Percentiles rank a stretch among this genome's conserved stretches.
Conservation (phyloP, 2,113 vertebrate species). For the Progne subis region DNA sequence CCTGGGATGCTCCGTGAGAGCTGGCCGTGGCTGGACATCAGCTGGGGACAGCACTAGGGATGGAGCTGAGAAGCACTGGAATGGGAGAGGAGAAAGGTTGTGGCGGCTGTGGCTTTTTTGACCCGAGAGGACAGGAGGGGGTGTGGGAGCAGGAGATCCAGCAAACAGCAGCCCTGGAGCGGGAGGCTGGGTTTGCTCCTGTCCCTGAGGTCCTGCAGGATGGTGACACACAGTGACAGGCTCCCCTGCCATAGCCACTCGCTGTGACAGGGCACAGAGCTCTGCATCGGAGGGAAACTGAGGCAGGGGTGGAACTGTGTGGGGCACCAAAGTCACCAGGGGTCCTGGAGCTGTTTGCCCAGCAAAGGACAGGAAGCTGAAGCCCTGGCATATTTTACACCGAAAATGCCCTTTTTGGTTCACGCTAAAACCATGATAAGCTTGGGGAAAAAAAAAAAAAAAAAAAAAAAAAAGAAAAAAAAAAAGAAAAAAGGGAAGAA, state of each 20-base stretch:
- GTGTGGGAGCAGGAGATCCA: background rate
- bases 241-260: rapidly evolving
- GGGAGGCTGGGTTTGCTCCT: background rate
- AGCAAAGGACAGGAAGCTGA: background rate
- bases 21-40: background rate
- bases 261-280: rapidly evolving
- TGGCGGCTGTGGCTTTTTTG: rapidly evolving
- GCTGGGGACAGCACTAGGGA: background rate
- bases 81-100: background rate
- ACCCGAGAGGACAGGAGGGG: rapidly evolving
- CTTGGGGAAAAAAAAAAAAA: background rate
- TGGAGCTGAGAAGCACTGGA: rapidly evolving
- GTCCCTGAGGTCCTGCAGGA: background rate
- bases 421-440: background rate
- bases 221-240: background rate
- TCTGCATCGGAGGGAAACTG: background rate
- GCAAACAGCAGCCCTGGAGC: background rate
- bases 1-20: background rate
- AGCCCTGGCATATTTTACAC: background rate
- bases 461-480: too few relatives aligned
- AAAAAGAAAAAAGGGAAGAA: too few relatives aligned
- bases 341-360: background rate
- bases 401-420: background rate
- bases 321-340: background rate
- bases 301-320: background rate